Percentiles rank a stretch among this genome's conserved stretches.
Conservation (phyloP, 2,888 invertebrate species). For the Cheilosia impressa region DNA sequence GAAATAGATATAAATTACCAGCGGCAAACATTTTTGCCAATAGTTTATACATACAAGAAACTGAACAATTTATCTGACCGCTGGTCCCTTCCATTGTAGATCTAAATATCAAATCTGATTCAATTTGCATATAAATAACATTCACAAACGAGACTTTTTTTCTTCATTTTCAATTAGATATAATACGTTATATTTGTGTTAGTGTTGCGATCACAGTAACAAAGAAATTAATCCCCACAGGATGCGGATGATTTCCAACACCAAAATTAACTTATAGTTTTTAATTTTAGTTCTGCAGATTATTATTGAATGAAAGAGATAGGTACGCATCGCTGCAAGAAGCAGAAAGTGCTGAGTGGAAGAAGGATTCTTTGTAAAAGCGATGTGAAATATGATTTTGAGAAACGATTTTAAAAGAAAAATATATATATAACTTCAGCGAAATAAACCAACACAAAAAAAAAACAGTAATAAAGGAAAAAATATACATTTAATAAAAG, state of each 20-base stretch:
- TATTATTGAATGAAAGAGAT: conserved; percentile 4
- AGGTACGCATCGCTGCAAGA: background rate
- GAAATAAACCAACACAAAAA: conserved; percentile 23
- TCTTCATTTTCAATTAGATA: conserved; percentile 23
- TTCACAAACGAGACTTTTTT: conserved; percentile 44
- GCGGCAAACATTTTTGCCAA: conserved; percentile 32
- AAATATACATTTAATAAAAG: conserved; percentile 25
- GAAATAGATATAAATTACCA: conserved; percentile 38
- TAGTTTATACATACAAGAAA: conserved; percentile 21
- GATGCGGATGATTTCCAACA: conserved; percentile 3
- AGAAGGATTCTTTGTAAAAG: conserved; percentile 54
- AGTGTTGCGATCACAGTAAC: conserved; percentile 38
- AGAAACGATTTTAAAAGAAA: no score
- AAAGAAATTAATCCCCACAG: background rate
- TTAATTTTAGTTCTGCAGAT: conserved; percentile 25
- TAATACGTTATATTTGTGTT: conserved; percentile 23
- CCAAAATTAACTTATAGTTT: conserved; percentile 15
- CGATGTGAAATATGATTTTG: conserved; percentile 49
- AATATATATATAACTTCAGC: conserved; percentile 13
- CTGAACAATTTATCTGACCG: conserved; percentile 5
- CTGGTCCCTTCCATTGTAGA: conserved; percentile 46
- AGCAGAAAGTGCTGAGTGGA: conserved; percentile 23
- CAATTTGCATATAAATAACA: conserved; percentile 40
- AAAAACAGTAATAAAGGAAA: conserved; percentile 29
- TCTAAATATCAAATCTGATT: conserved; percentile 17